Evolutionary conservation across 2,113 vertebrate species (phyloP).

Genomic region (Polypterus senegalus): DNA sequence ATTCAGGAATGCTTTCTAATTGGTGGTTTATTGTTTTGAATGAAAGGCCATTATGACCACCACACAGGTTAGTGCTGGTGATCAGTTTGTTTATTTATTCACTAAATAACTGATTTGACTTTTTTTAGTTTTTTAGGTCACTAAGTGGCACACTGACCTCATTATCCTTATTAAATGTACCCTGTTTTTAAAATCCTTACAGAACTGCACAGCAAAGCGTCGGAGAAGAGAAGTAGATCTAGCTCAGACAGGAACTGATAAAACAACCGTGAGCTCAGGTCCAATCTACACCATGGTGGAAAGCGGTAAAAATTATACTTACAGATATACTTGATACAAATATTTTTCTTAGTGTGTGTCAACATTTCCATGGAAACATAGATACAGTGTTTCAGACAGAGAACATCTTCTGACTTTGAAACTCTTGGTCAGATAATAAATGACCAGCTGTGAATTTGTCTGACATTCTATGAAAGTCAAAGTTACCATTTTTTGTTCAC

Average conservation of each 20-base stretch:
- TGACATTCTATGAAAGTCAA: no score
- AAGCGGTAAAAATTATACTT: constrained; percentile 20
- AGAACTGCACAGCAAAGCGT: constrained; percentile 25
- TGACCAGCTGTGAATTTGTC: no score
- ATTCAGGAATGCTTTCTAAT: no score
- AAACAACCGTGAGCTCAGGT: constrained; percentile 32
- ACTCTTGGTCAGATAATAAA: no score
- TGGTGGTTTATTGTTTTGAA: not conserved
- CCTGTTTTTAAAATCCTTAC: constrained; percentile 1
- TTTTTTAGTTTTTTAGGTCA: not conserved
- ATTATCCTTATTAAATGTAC: not conserved
- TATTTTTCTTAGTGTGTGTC: no score
- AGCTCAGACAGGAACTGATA: constrained; percentile 20
- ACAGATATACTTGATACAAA: not conserved
- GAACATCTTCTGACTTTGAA: no score
- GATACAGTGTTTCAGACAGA: no score
- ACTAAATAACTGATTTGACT: not conserved
- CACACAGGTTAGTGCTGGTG: not conserved
- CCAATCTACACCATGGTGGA: constrained; percentile 22
- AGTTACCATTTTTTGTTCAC: no score
- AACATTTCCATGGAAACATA: no score
- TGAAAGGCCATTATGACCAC: constrained; percentile 10
- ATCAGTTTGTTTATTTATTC: not conserved
- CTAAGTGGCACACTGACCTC: not conserved
- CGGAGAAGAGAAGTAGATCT: constrained; percentile 20